Evolutionary conservation across 30 jellyfish, hydroid and myxozoan genomes (phyloP).

Genomic region (Aurelia aurita complex sp. Pacific): DNA sequence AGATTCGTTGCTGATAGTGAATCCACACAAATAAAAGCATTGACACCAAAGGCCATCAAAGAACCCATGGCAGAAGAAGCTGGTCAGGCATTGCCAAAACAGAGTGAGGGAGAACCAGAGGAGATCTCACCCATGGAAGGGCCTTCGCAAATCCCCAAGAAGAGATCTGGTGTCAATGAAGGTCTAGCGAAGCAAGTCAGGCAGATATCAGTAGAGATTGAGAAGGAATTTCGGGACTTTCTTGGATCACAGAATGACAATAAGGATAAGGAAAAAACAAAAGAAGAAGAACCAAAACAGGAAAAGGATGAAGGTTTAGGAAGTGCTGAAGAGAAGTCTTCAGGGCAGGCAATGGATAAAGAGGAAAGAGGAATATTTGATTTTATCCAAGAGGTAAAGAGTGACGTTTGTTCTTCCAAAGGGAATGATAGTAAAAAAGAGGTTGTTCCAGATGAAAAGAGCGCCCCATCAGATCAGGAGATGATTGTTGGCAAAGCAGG

Average conservation of each 20-base stretch:
- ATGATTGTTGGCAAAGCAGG: no score
- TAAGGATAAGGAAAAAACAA: background rate
- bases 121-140: background rate
- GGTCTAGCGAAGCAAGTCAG: constrained; percentile 22
- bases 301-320: background rate
- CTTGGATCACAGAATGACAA: constrained; percentile 29
- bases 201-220: constrained; percentile 74
- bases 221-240: constrained; percentile 66
- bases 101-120: background rate
- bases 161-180: background rate
- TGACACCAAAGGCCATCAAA: background rate
- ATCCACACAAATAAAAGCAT: background rate
- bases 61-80: background rate
- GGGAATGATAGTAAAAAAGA: no score
- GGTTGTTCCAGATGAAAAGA: no score
- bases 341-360: background rate
- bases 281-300: background rate
- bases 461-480: no score
- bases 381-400: background rate
- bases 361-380: background rate
- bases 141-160: background rate
- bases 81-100: background rate
- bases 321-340: background rate
- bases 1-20: constrained; percentile 53
- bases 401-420: no score